Evolutionary conservation across 2,797 vertebrate species (phyloP).

Genomic region (Epinephelus coioides): DNA sequence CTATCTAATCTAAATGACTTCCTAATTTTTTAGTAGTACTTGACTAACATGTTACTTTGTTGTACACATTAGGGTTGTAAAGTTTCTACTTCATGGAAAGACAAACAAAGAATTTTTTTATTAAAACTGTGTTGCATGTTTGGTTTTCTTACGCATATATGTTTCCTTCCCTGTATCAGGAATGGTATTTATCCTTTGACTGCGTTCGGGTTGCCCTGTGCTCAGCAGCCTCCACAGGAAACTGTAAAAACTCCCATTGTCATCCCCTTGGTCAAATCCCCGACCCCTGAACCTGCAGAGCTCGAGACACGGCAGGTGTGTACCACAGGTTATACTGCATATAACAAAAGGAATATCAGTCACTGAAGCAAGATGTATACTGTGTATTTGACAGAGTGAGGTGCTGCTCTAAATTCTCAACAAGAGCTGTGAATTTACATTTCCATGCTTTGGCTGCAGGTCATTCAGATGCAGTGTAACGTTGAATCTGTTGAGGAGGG

Average conservation of each 20-base stretch:
- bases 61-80: neutral
- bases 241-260: constrained; percentile 92
- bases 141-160: no score
- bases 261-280: constrained; percentile 94
- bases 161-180: constrained; percentile 37
- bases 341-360: neutral
- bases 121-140: no score
- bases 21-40: neutral
- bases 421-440: neutral
- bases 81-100: neutral
- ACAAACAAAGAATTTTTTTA: neutral
- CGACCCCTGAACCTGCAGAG: constrained; percentile 95
- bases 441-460: constrained; percentile 78
- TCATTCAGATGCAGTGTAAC: constrained; percentile 97
- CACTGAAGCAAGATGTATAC: neutral
- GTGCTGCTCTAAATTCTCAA: neutral
- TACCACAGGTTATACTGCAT: constrained; percentile 18
- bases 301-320: constrained; percentile 94
- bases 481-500: constrained; percentile 95
- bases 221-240: constrained; percentile 93
- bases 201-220: constrained; percentile 92
- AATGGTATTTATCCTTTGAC: constrained; percentile 97
- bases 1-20: neutral
- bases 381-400: neutral
- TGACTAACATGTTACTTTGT: neutral